Percentiles rank a stretch among this genome's conserved stretches.
These are phyloP conservation scores for Numenius phaeopus DNA, from an alignment of 2,797 vertebrate species.

Conservation along the genomic window DNA sequence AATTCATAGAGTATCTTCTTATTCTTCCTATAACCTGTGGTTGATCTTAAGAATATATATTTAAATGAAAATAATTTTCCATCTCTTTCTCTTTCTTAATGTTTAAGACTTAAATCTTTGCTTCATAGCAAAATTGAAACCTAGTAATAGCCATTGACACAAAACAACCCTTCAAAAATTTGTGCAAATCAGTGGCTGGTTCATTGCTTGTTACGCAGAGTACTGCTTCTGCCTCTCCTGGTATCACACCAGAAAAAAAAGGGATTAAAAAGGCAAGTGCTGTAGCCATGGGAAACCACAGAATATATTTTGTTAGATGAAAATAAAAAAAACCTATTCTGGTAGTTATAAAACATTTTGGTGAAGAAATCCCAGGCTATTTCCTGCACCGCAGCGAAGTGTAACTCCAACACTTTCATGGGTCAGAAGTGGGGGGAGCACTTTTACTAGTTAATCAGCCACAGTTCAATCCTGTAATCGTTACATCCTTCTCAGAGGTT, in stretches of 20 bases:
- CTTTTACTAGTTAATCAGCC: neutral
- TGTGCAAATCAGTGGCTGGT: neutral
- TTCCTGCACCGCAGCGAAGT: neutral
- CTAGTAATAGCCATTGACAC: neutral
- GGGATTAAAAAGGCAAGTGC: neutral
- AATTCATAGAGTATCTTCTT: neutral
- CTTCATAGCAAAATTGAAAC: neutral
- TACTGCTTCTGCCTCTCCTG: neutral
- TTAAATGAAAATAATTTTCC: neutral
- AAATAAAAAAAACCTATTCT: neutral
- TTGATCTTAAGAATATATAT: neutral
- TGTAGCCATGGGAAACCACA: neutral
- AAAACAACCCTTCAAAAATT: neutral
- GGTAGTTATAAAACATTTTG: neutral
- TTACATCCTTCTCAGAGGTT: neutral
- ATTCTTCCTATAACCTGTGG: neutral
- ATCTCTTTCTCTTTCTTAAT: neutral
- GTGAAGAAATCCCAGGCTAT: neutral
- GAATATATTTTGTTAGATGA: neutral
- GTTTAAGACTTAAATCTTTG: neutral
- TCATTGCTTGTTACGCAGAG: neutral
- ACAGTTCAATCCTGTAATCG: neutral
- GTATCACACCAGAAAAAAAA: neutral
- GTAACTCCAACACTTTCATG: neutral
- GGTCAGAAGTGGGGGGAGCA: neutral